Conservation (phyloP, 1,140 invertebrate genomes). For the Orius insidiosus region DNA sequence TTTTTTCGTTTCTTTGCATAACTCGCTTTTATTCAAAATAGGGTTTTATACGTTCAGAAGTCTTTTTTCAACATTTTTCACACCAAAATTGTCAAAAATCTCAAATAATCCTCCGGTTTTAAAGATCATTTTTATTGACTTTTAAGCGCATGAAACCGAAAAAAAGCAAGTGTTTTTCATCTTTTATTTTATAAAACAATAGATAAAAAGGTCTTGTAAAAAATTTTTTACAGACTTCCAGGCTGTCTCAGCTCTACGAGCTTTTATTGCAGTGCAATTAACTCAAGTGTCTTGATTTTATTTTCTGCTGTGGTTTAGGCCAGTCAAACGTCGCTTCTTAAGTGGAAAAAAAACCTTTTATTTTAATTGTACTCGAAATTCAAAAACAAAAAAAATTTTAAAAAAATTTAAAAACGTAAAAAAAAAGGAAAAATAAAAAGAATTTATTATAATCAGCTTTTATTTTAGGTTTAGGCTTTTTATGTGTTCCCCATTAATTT, state of each 20-base stretch:
- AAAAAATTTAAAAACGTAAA: slow-evolving; percentile 5
- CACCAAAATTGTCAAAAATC: too few species aligned
- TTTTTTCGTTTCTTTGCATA: too few species aligned
- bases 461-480: slow-evolving; percentile 5
- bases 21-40: too few species aligned
- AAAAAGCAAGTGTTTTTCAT: too few species aligned
- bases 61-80: too few species aligned
- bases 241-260: slow-evolving; percentile 10
- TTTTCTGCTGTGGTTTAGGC: slow-evolving; percentile 16
- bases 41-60: too few species aligned
- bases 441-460: slow-evolving; percentile 8
- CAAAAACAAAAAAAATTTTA: too few species aligned
- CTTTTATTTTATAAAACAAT: too few species aligned
- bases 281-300: slow-evolving; percentile 18
- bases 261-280: slow-evolving; percentile 16
- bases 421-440: slow-evolving; percentile 10
- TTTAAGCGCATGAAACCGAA: not conserved
- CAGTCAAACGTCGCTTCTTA: not conserved
- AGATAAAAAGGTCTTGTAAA: not conserved
- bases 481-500: too few species aligned
- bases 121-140: not conserved
- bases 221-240: slow-evolving; percentile 1
- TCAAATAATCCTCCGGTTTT: too few species aligned
- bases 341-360: not conserved
- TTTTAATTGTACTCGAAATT: too few species aligned